Evolutionary conservation across 2,888 invertebrate species (phyloP).

Genomic region (Amitus sp.): DNA sequence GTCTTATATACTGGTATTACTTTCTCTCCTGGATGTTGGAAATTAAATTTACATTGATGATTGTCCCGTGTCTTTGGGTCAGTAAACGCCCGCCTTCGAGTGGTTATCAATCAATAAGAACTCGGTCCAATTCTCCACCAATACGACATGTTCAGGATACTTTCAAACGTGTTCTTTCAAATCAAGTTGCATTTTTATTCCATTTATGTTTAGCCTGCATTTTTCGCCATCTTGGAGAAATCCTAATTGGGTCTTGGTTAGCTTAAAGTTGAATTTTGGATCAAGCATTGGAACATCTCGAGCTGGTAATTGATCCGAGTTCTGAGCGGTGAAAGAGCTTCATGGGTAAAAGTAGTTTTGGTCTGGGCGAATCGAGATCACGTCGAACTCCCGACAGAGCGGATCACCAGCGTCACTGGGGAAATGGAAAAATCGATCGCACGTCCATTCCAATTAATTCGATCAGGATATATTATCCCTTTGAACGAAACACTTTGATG

Average conservation of each 20-base stretch:
- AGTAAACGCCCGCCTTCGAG: constrained; percentile 7
- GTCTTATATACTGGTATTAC: constrained; percentile 60
- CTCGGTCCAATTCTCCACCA: constrained; percentile 15
- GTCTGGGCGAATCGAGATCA: constrained; percentile 56
- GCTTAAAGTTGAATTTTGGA: no score
- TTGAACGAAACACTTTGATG: background rate
- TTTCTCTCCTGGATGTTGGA: constrained; percentile 60
- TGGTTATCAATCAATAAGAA: constrained; percentile 20
- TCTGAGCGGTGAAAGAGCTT: constrained; percentile 60
- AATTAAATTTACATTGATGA: constrained; percentile 15
- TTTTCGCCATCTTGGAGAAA: no score
- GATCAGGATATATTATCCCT: constrained; percentile 18
- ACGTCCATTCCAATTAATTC: constrained; percentile 20
- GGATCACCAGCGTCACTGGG: constrained; percentile 21
- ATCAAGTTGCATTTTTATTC: no score
- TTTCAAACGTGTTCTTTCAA: background rate
- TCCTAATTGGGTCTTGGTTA: no score
- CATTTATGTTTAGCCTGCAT: no score
- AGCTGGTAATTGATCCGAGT: constrained; percentile 45
- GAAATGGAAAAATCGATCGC: constrained; percentile 39
- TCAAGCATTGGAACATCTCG: constrained; percentile 23
- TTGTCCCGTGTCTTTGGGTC: constrained; percentile 20
- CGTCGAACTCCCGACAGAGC: constrained; percentile 21
- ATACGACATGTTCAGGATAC: constrained; percentile 13
- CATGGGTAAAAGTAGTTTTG: constrained; percentile 59